Base-by-base conservation (phyloP, 2,888 invertebrate genomes). In the Epicampocera succincta region DNA sequence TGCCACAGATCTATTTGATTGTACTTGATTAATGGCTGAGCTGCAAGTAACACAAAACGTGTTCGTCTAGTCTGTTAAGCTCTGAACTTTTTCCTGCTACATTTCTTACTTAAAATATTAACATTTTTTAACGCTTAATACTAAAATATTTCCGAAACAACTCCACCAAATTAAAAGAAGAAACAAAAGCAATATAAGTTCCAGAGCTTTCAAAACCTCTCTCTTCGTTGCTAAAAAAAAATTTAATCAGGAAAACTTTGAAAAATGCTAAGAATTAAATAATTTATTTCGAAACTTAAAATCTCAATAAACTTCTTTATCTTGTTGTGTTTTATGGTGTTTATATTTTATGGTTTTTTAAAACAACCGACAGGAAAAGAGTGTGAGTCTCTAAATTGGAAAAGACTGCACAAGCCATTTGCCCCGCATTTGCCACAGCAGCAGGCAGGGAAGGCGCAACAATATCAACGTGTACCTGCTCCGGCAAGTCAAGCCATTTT, bases 231-330 rank as follows among this genome's bases (percentile, higher is more conserved):
- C 0, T 8, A 29, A 9, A n/a, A 12, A n/a, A 44, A 4, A 44
- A 25, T 25, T 54, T 54, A 44, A 19, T 56, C 44, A 73, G 11
- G 25, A 38, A 38, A 73, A 63, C 46, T 21, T 58, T 6, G 13
- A 33, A 44, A 50, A 66, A 42, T 66, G 0, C 42, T 54, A 15
- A 21, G 38, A 46, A 74, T 74, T 44, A 63, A 65, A 74, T 56
- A 74, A 65, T 74, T 65, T 48, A 66, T 74, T 56, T 50, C 56
- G 52, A 68, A 75, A 68, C 52, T 75, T 76, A 52, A 76, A 76
- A 68, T 61, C 75, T 61, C 44, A 44, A 76, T 68, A 76, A 76
- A 76, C 52, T 61, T 76, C 21, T 68, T 61, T 50, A 68, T 61
- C 63, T 74, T 74, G 38, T 54, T 61, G 29, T 44, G 42, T 63